Evolutionary conservation across 2,113 vertebrate genomes (phyloP).

Genomic region (Prochilodus magdalenae): DNA sequence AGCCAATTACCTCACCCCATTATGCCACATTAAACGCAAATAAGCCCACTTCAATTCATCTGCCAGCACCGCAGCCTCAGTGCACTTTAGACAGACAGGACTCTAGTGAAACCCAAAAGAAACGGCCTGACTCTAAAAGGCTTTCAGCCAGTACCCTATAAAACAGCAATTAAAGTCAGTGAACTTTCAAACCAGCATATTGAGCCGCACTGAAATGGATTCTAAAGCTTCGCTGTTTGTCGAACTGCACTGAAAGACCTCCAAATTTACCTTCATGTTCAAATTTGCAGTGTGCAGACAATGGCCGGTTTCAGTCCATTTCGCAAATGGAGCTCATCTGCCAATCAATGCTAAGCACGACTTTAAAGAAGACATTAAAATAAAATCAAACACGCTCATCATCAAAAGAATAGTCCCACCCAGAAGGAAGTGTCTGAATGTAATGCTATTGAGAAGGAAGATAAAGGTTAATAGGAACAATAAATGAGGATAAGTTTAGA

Average conservation of each 20-base stretch:
- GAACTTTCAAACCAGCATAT: constrained; percentile 76
- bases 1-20: constrained; percentile 81
- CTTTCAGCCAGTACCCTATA: constrained; percentile 71
- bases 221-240: constrained; percentile 63
- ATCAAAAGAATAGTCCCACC: too few species aligned
- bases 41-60: constrained; percentile 77
- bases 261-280: constrained; percentile 55
- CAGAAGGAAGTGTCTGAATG: too few species aligned
- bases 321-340: neutral
- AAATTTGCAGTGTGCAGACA: neutral
- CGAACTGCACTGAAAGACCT: constrained; percentile 47
- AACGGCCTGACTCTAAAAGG: constrained; percentile 71
- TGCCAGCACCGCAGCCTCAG: constrained; percentile 64
- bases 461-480: too few species aligned
- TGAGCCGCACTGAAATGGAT: constrained; percentile 69
- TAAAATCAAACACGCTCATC: too few species aligned
- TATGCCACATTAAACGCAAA: constrained; percentile 83
- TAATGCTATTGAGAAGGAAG: too few species aligned
- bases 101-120: constrained; percentile 69
- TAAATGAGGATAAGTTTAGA: too few species aligned
- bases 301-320: neutral
- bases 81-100: constrained; percentile 70
- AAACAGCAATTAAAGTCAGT: constrained; percentile 78
- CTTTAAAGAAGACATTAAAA: neutral
- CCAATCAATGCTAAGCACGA: constrained; percentile 9